phyloP scores from a whole-genome alignment of 2,797 vertebrate genomes.

The Macropus fuliginosus region DNA sequence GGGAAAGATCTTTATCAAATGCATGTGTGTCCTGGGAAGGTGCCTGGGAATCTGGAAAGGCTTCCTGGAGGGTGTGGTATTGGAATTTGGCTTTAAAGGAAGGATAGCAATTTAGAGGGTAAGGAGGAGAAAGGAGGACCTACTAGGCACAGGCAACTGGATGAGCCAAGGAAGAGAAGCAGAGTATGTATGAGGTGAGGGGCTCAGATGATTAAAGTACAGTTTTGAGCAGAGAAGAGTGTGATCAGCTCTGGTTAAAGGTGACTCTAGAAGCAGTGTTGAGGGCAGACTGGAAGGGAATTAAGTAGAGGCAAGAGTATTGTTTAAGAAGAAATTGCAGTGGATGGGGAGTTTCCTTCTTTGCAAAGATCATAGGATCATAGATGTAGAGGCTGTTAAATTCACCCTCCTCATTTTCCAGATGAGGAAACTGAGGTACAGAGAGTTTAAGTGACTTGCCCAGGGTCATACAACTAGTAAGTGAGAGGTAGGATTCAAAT shows the following conservation, averaged over 20 bases:
- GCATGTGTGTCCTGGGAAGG: background rate
- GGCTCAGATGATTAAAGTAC: background rate
- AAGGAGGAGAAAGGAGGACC: background rate
- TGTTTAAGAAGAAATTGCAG: background rate
- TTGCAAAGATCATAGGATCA: background rate
- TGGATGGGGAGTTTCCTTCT: background rate
- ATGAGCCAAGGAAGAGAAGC: background rate
- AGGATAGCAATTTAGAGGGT: background rate
- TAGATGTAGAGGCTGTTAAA: background rate
- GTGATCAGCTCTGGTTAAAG: background rate
- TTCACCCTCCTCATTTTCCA: background rate
- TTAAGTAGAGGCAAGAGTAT: background rate
- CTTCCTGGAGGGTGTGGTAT: background rate
- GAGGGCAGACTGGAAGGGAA: background rate
- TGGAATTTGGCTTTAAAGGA: background rate
- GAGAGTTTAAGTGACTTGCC: background rate
- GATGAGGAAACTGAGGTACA: background rate
- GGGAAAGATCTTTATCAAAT: background rate
- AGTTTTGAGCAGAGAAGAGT: background rate
- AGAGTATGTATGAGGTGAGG: background rate
- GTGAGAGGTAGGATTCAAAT: too few species aligned
- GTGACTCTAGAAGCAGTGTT: background rate
- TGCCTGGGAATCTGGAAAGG: background rate
- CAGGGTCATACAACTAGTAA: background rate
- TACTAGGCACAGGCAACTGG: background rate